A percentile compares a stretch with the other conserved stretches of the same genome.
phyloP scores from a whole-genome alignment of 1,140 invertebrate genomes.

The Potamilus streckersoni region DNA sequence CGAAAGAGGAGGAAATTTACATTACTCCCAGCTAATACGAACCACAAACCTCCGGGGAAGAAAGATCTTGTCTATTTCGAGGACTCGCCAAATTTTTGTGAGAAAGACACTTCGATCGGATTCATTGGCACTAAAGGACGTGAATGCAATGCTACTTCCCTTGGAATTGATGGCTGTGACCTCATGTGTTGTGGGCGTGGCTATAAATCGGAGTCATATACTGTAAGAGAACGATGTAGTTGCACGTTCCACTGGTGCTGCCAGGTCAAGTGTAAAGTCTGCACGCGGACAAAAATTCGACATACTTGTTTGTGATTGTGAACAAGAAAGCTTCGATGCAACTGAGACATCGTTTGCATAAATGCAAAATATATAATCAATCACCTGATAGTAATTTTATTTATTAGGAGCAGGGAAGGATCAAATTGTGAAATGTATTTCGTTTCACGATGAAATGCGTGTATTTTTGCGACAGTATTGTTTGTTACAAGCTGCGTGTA shows the following conservation, averaged over 20 bases:
- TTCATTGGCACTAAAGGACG: slow-evolving; percentile 81
- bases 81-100: slow-evolving; percentile 89
- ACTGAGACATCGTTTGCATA: no score
- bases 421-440: no score
- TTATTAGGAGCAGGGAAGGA: no score
- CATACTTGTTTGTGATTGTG: slow-evolving; percentile 43
- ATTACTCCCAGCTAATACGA: slow-evolving; percentile 54
- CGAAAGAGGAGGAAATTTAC: slow-evolving; percentile 41
- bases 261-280: slow-evolving; percentile 81
- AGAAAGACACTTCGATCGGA: slow-evolving; percentile 81
- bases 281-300: slow-evolving; percentile 43
- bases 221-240: slow-evolving; percentile 80
- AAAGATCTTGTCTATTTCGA: slow-evolving; percentile 90
- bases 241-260: slow-evolving; percentile 95
- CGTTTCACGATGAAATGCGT: no score
- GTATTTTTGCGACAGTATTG: no score
- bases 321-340: no score
- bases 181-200: slow-evolving; percentile 91
- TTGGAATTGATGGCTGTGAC: slow-evolving; percentile 86
- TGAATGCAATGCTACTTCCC: slow-evolving; percentile 66
- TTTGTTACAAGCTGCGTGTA: no score
- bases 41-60: slow-evolving; percentile 57
- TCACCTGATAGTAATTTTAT: no score
- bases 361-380: no score
- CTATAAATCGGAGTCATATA: slow-evolving; percentile 82